Conservation (phyloP, 2,888 invertebrate species). For the Xestoiulus laeticollis region DNA sequence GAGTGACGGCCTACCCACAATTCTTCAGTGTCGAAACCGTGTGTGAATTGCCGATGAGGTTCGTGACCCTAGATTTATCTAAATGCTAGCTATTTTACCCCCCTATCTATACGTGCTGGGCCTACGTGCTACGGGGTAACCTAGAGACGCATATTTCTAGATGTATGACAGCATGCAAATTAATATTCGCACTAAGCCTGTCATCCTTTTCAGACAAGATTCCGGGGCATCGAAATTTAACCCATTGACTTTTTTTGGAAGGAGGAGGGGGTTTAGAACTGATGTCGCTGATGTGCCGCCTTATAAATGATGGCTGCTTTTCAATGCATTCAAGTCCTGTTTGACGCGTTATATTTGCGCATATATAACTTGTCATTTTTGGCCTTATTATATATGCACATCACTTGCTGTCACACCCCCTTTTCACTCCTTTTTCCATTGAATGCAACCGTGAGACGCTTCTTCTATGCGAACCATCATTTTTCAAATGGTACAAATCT, state of each 20-base stretch:
- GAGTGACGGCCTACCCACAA: not conserved
- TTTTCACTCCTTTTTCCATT: slow-evolving; percentile 42
- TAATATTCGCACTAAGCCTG: slow-evolving; percentile 45
- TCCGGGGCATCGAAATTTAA: slow-evolving; percentile 45
- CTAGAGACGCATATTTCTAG: slow-evolving; percentile 6
- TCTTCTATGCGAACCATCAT: slow-evolving; percentile 5
- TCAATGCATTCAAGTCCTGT: slow-evolving; percentile 29
- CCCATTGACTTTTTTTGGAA: slow-evolving; percentile 42
- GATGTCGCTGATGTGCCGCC: slow-evolving; percentile 38
- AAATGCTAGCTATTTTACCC: not conserved
- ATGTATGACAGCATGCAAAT: slow-evolving; percentile 39
- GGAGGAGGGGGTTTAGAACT: not conserved
- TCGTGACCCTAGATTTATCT: slow-evolving; percentile 35
- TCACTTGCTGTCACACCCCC: slow-evolving; percentile 46
- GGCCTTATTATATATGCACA: slow-evolving; percentile 45
- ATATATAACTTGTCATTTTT: slow-evolving; percentile 50
- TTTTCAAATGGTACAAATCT: slow-evolving; percentile 20
- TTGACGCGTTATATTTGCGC: slow-evolving; percentile 47
- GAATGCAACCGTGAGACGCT: slow-evolving; percentile 30
- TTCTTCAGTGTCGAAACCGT: not conserved
- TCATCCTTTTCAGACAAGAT: slow-evolving; percentile 48
- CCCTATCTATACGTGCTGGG: not conserved
- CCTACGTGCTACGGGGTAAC: not conserved
- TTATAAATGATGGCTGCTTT: slow-evolving; percentile 47
- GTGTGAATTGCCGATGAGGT: slow-evolving; percentile 43